These are phyloP conservation scores for Hestina assimilis DNA, from an alignment of 1,140 invertebrate species.

Conservation along the genomic window DNA sequence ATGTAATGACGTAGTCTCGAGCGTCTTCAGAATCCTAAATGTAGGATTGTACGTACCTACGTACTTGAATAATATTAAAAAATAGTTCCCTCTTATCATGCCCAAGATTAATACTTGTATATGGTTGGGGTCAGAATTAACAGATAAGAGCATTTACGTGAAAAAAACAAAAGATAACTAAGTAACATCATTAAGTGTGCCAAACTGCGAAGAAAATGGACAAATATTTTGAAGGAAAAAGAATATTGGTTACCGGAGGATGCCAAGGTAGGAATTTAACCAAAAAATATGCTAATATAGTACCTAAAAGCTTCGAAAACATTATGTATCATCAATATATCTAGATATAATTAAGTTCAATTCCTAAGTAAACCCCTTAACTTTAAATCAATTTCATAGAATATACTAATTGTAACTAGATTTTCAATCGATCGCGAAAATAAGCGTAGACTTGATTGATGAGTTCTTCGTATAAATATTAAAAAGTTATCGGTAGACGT, in stretches of 20 bases:
- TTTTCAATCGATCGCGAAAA: too few species aligned
- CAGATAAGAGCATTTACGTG: constrained; percentile 8
- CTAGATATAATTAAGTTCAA: too few species aligned
- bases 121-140: constrained; percentile 3
- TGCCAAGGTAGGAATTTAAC: constrained; percentile 58
- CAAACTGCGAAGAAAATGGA: constrained; percentile 36
- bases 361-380: too few species aligned
- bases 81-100: neutral
- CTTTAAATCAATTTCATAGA: too few species aligned
- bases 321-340: too few species aligned
- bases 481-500: too few species aligned
- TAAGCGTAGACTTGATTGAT: too few species aligned
- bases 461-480: too few species aligned
- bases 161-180: neutral
- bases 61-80: neutral
- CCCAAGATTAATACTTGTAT: neutral
- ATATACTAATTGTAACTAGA: too few species aligned
- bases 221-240: constrained; percentile 60
- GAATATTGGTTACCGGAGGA: constrained; percentile 63
- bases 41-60: too few species aligned
- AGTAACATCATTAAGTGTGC: neutral
- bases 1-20: neutral
- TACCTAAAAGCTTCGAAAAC: too few species aligned
- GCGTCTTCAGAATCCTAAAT: neutral
- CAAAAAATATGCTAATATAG: too few species aligned